These are phyloP conservation scores for Rotaria sp. DNA, from an alignment of 2,888 invertebrate genomes.

Conservation along the genomic window DNA sequence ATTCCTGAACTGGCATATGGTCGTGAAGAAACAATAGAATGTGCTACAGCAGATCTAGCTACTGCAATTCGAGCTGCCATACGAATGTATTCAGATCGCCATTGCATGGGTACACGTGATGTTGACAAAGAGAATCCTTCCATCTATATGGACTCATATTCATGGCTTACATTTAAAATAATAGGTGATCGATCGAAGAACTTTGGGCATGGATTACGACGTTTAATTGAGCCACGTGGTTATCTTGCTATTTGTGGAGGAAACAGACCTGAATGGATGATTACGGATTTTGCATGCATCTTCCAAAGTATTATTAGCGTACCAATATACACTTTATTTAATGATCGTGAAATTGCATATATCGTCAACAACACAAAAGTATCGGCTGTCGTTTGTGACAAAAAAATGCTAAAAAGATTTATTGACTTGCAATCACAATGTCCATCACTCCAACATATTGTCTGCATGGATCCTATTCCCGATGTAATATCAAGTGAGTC, in stretches of 20 bases:
- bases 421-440: background rate
- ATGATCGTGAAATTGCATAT: background rate
- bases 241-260: background rate
- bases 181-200: background rate
- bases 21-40: too few species aligned
- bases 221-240: background rate
- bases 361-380: background rate
- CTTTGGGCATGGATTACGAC: background rate
- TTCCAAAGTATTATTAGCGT: background rate
- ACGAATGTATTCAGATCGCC: background rate
- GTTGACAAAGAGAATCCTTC: background rate
- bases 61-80: background rate
- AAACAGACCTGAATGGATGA: background rate
- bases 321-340: background rate
- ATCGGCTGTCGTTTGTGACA: background rate
- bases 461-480: background rate
- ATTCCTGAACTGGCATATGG: too few species aligned
- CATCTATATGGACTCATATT: background rate
- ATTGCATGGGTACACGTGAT: background rate
- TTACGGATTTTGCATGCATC: background rate
- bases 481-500: background rate
- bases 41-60: background rate
- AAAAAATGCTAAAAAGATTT: background rate
- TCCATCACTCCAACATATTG: background rate
- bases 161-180: background rate